Evolutionary conservation across 2,797 vertebrate genomes (phyloP).

Genomic region (Champsocephalus esox): DNA sequence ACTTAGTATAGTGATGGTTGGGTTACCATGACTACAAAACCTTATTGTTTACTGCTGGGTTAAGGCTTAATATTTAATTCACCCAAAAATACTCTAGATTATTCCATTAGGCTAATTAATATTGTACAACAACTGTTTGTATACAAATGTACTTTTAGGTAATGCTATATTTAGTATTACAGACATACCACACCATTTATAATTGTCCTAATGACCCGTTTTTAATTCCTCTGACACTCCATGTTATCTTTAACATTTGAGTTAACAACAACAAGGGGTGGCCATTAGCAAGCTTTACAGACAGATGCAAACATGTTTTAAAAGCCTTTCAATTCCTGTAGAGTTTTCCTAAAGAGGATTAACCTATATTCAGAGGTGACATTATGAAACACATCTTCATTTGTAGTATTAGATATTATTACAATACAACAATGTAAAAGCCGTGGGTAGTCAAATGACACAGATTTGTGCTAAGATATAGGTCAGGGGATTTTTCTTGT

Average conservation of each 20-base stretch:
- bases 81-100: not conserved
- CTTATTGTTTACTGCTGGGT: not conserved
- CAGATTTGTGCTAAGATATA: constrained; percentile 65
- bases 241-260: not conserved
- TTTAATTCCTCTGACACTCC: constrained; percentile 2
- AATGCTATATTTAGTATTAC: not conserved
- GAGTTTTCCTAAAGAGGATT: constrained; percentile 73
- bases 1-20: constrained; percentile 6
- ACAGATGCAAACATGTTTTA: constrained; percentile 67
- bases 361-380: constrained; percentile 70
- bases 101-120: constrained; percentile 6
- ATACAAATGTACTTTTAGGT: not conserved
- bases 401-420: constrained; percentile 48
- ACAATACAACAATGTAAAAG: constrained; percentile 64
- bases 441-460: constrained; percentile 42
- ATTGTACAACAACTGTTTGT: not conserved
- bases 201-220: constrained; percentile 17
- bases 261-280: constrained; percentile 6
- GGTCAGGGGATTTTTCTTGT: constrained; percentile 67
- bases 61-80: not conserved
- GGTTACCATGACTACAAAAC: constrained; percentile 10
- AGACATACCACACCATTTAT: not conserved
- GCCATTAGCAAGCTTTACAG: constrained; percentile 66
- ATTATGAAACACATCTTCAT: constrained; percentile 48
- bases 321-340: constrained; percentile 76